Evolutionary conservation across 2,888 invertebrate species (phyloP).

Genomic region (Heliconius sara): DNA sequence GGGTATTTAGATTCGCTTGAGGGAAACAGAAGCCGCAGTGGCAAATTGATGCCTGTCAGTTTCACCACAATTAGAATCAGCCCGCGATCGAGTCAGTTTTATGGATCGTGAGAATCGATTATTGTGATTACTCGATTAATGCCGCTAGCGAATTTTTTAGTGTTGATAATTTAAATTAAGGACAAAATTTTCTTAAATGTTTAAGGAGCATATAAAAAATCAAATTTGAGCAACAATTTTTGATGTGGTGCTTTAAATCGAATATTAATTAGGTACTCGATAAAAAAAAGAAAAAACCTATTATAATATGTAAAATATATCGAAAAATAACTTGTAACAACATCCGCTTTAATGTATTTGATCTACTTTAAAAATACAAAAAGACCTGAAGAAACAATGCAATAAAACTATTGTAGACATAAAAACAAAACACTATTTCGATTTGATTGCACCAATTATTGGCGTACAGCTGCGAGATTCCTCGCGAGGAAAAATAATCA

Average conservation of each 20-base stretch:
- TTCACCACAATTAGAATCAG: slow-evolving; percentile 43
- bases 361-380: slow-evolving; percentile 5
- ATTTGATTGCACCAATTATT: slow-evolving; percentile 46
- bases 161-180: slow-evolving; percentile 7
- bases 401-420: slow-evolving; percentile 32
- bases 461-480: slow-evolving; percentile 42
- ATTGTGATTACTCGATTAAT: slow-evolving; percentile 40
- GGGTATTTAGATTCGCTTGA: slow-evolving; percentile 37
- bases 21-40: slow-evolving; percentile 45
- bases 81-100: slow-evolving; percentile 42
- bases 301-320: too few species aligned
- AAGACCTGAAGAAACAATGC: slow-evolving; percentile 5
- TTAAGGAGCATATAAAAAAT: not conserved
- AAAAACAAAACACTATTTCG: slow-evolving; percentile 24
- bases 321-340: too few species aligned
- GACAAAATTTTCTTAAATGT: not conserved
- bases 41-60: slow-evolving; percentile 48
- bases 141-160: slow-evolving; percentile 35
- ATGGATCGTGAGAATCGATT: slow-evolving; percentile 50
- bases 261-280: too few species aligned
- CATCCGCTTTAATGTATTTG: too few species aligned
- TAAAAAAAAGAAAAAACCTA: too few species aligned
- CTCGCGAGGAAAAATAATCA: slow-evolving; percentile 55
- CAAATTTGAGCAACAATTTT: not conserved
- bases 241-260: not conserved